phyloP scores from a whole-genome alignment of 2,888 invertebrate species.

The Lapara coniferarum region DNA sequence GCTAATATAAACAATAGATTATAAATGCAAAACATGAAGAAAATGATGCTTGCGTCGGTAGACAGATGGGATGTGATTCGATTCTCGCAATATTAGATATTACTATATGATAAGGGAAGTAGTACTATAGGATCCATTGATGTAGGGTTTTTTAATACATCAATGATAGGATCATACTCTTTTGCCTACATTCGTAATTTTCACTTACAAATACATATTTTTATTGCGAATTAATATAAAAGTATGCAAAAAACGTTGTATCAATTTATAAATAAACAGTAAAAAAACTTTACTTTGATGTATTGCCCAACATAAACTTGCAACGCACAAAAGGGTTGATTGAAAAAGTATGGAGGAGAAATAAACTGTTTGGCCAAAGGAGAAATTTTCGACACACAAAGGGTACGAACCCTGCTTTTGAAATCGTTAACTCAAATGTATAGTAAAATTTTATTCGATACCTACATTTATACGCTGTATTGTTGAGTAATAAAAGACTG shows the following conservation, averaged over 20 bases:
- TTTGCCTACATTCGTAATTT: too few species aligned
- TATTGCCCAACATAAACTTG: constrained; percentile 15
- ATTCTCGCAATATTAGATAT: too few species aligned
- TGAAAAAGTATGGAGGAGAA: constrained; percentile 24
- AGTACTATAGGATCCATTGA: too few species aligned
- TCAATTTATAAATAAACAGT: constrained; percentile 9
- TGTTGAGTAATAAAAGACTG: neutral
- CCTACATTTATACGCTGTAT: neutral
- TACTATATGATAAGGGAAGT: too few species aligned
- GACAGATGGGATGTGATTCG: too few species aligned
- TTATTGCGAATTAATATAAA: neutral
- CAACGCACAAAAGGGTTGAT: constrained; percentile 13
- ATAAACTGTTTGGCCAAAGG: neutral
- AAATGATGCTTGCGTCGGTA: too few species aligned
- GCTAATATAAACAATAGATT: too few species aligned
- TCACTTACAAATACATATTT: neutral
- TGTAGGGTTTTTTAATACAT: too few species aligned
- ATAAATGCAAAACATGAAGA: too few species aligned
- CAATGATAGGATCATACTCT: too few species aligned
- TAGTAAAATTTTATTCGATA: constrained; percentile 16
- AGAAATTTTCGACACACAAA: constrained; percentile 16
- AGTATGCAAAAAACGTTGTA: neutral
- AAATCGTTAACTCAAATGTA: constrained; percentile 12
- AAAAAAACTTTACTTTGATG: constrained; percentile 10
- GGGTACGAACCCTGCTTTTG: constrained; percentile 18